Conservation (phyloP, 2,113 vertebrate species). For the Caloenas nicobarica region DNA sequence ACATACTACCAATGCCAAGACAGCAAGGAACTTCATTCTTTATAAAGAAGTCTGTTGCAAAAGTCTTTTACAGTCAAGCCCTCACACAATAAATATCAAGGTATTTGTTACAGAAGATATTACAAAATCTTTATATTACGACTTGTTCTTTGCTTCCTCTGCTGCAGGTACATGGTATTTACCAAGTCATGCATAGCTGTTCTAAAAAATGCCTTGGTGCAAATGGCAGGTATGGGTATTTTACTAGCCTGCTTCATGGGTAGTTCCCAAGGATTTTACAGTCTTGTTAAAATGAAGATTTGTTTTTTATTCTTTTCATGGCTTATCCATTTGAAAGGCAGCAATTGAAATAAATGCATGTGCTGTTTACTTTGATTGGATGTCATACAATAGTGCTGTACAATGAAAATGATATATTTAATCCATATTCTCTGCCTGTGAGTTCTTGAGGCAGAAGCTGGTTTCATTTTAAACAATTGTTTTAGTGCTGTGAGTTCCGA, state of each 20-base stretch:
- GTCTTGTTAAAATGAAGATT: background rate
- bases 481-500: background rate
- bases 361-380: background rate
- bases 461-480: background rate
- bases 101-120: background rate
- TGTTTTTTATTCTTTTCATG: background rate
- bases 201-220: background rate
- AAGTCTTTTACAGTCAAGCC: background rate
- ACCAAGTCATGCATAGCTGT: background rate
- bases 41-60: background rate
- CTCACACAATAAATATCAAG: background rate
- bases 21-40: background rate
- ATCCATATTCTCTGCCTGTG: background rate
- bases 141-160: background rate
- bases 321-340: background rate
- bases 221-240: background rate
- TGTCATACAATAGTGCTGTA: background rate
- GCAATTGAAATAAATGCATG: background rate
- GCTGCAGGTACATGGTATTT: background rate
- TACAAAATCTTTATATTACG: background rate
- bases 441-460: background rate
- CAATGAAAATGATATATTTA: background rate
- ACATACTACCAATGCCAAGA: background rate
- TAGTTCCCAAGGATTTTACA: background rate
- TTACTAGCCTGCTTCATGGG: background rate